Evolutionary conservation across 2,888 invertebrate species (phyloP).

Genomic region (Auanema freiburgensis): DNA sequence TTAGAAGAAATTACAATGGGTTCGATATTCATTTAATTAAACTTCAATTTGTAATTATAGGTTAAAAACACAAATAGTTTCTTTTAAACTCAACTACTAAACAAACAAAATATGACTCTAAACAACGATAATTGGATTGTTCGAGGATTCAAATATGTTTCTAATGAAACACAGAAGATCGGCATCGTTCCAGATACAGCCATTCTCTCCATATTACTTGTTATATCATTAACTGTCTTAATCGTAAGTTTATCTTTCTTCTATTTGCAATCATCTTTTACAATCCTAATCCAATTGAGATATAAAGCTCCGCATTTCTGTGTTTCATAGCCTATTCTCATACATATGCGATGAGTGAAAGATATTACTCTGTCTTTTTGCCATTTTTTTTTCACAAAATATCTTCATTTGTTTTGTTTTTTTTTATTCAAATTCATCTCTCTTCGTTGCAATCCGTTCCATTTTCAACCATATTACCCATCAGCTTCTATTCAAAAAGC

Average conservation of each 20-base stretch:
- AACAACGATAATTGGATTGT: no score
- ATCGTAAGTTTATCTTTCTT: not conserved
- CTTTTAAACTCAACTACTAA: not conserved
- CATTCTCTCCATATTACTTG: not conserved
- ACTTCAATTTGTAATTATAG: not conserved
- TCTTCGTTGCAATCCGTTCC: not conserved
- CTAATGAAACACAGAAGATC: no score
- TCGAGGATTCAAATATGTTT: no score
- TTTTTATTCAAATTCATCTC: not conserved
- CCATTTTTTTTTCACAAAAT: not conserved
- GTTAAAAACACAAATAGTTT: slow-evolving; percentile 13
- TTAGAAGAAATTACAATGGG: not conserved
- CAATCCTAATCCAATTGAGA: not conserved
- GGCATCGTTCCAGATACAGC: no score
- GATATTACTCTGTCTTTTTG: slow-evolving; percentile 3
- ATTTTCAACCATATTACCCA: not conserved
- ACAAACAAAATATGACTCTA: no score
- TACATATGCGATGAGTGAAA: slow-evolving; percentile 1
- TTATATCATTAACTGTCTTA: slow-evolving; percentile 1
- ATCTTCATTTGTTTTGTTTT: slow-evolving; percentile 9
- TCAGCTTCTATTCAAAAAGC: slow-evolving; percentile 1
- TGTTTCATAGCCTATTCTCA: not conserved
- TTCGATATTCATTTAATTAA: slow-evolving; percentile 11
- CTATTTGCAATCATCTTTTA: not conserved
- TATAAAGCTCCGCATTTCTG: not conserved